Base-by-base conservation (phyloP, 2,113 vertebrate species). In the Axis porcinus region DNA sequence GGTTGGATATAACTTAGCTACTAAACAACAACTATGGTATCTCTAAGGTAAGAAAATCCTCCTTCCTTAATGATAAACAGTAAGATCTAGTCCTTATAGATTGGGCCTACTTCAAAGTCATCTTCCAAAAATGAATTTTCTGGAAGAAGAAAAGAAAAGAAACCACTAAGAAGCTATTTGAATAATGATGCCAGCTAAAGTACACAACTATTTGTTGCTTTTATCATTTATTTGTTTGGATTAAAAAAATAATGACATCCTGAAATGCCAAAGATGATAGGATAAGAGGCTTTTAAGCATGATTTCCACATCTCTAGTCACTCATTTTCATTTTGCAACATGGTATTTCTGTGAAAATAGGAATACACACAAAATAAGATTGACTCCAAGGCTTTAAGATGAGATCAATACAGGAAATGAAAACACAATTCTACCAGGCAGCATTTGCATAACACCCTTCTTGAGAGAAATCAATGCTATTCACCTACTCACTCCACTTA, bases 401-500 rank as follows among this genome's bases (percentile, higher is more conserved):
- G 96, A 97, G 93, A 97, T 97, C 91, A 94, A 40, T 84, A 89
- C n/a, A 74, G 96, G 86, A 97, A 96, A 91, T 85, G 83, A 86
- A 88, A 97, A 96, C 52, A 52, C 79, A 93, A 50, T 81, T 93
- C 91, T 47, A 54, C 43, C 1, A 85, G 47, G 45, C 15, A 55
- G 62, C 36, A 97, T 97, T 98, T 97, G 81, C 97, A 96, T 97
- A 92, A 95, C 93, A 96, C 57, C 79, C 58, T 82, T 93, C 78
- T 97, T 91, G 97, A 93, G 91, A 76, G 82, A 97, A 97, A 98
- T 97, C 95, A 97, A 76, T 96, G 89, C 85, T 85, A 79, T 76
- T 98, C 91, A 95, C 95, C 94, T 91, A 45, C 88, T 93, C 94
- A 97, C 86, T 96, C 54, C 95, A 97, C 84, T 97, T 97, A 57